These are phyloP conservation scores for Sialis lutaria DNA, from an alignment of 2,888 invertebrate genomes.

Conservation along the genomic window DNA sequence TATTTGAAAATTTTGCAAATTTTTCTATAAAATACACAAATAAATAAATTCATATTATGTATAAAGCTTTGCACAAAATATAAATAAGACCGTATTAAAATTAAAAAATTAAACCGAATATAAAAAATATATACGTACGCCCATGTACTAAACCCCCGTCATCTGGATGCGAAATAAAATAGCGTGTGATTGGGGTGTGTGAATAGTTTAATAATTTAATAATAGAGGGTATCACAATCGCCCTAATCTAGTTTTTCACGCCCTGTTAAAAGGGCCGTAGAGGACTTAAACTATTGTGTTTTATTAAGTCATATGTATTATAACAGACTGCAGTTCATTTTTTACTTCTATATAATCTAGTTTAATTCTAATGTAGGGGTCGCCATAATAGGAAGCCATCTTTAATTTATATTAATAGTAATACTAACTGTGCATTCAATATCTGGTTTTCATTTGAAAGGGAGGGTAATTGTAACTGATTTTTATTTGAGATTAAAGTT, in stretches of 20 bases:
- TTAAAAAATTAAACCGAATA: not conserved
- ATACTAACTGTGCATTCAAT: too few species aligned
- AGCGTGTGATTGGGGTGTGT: slow-evolving; percentile 15
- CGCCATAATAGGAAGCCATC: not conserved
- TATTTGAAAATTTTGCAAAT: not conserved
- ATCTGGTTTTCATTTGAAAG: too few species aligned
- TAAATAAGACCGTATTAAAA: not conserved
- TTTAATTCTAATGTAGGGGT: not conserved
- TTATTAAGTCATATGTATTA: slow-evolving; percentile 2
- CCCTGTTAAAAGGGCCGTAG: slow-evolving; percentile 1
- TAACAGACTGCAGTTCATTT: not conserved
- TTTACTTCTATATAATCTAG: not conserved
- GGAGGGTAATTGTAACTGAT: too few species aligned
- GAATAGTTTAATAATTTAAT: slow-evolving; percentile 18
- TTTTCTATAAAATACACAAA: not conserved
- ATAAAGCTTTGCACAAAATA: not conserved
- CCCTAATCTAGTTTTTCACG: slow-evolving; percentile 7
- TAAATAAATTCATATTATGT: not conserved
- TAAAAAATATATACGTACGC: not conserved
- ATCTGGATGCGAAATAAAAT: not conserved
- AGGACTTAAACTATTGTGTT: not conserved
- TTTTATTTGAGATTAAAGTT: too few species aligned
- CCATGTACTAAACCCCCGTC: not conserved
- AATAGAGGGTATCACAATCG: slow-evolving; percentile 10
- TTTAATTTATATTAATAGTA: too few species aligned